Evolutionary conservation across 2,113 vertebrate genomes (phyloP).

Genomic region (Spheniscus mendiculus): DNA sequence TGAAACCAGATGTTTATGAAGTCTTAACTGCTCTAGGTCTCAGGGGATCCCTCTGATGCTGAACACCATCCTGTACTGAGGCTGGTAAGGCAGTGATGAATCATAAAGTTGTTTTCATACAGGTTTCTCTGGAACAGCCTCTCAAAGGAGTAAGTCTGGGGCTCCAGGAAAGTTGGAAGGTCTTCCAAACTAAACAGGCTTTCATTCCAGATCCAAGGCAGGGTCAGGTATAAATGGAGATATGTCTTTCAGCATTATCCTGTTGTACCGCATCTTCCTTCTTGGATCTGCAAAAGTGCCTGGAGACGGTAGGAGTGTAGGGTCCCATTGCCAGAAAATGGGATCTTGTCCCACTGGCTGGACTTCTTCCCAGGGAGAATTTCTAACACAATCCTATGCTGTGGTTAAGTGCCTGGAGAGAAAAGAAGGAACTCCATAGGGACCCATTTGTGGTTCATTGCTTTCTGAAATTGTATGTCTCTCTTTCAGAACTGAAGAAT

Average conservation of each 20-base stretch:
- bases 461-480: slow-evolving; percentile 12
- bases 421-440: background rate
- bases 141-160: background rate
- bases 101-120: background rate
- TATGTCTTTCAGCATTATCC: background rate
- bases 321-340: background rate
- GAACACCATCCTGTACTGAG: background rate
- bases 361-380: background rate
- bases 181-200: background rate
- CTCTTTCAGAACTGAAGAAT: background rate
- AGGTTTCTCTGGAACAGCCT: background rate
- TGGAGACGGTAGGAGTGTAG: rapidly evolving
- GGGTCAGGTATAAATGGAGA: background rate
- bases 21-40: background rate
- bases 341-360: background rate
- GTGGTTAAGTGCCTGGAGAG: background rate
- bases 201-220: background rate
- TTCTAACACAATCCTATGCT: background rate
- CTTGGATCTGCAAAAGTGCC: background rate
- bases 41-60: background rate
- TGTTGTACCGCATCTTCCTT: background rate
- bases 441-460: background rate
- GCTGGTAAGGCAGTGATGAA: background rate
- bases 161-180: background rate
- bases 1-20: background rate